phyloP scores from a whole-genome alignment of 2,888 invertebrate genomes.

The Endotricha flammealis region DNA sequence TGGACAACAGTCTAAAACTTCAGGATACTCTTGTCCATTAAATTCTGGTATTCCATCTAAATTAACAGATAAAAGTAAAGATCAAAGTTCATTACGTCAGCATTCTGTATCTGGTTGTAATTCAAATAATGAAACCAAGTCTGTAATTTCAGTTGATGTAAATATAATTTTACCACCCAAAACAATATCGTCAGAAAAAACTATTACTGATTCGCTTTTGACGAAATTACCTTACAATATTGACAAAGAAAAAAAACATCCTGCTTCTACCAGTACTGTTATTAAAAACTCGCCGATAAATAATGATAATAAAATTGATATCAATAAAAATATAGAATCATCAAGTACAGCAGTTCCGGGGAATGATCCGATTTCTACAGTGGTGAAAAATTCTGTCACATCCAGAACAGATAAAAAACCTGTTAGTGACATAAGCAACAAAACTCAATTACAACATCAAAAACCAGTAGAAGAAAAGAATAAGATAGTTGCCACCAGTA shows the following conservation, averaged over 20 bases:
- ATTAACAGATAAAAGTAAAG: conserved; percentile 1
- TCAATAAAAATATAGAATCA: conserved; percentile 6
- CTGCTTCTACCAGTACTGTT: neutral
- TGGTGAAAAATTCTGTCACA: too few relatives aligned
- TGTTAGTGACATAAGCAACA: neutral
- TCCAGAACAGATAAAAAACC: neutral
- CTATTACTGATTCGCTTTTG: neutral
- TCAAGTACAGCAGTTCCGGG: neutral
- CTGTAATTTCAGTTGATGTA: neutral
- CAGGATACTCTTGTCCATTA: neutral
- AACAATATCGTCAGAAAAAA: conserved; percentile 1
- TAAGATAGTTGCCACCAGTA: neutral
- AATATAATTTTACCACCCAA: neutral
- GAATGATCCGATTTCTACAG: neutral
- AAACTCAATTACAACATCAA: conserved; percentile 43
- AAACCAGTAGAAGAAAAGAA: conserved; percentile 30
- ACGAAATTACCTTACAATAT: neutral
- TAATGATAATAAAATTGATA: conserved; percentile 1
- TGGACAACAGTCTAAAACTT: neutral
- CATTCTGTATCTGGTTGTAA: neutral
- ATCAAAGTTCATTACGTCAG: neutral
- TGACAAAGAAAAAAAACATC: neutral
- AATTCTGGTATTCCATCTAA: neutral
- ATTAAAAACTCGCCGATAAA: neutral
- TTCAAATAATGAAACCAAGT: neutral